Evolutionary conservation across 2,113 vertebrate species (phyloP), one percentile per base, ranked within the genome.

Genomic region (Salvelinus fontinalis): DNA sequence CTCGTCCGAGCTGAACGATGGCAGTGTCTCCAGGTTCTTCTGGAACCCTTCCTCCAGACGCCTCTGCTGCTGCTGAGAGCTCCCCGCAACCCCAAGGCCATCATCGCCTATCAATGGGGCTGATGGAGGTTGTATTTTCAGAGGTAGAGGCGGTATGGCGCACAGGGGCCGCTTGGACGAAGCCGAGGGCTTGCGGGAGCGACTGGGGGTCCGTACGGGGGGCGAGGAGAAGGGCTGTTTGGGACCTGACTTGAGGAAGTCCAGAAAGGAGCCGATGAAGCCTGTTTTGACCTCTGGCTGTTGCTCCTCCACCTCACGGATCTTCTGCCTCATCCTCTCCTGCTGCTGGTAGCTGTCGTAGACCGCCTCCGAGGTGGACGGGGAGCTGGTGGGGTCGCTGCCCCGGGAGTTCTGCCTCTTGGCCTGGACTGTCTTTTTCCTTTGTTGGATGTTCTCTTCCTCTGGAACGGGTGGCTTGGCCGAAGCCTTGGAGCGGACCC

Each of bases 271-370:
- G 65, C 95, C 98, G 6, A 99, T 97, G 86, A 99, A 99, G 76
- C 98, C 98, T 44, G 94, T 98, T 93, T 97, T 99, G 77, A 99
- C 96, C 87, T 99, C 98, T 71, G 98, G 98, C 67, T 99, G 98
- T 80, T 98, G 99, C 90, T 99, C 98, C 82, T 99, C 98, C 59
- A 99, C 97, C 87, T 99, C 98, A 83, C 95, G 95, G 74, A 99
- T 98, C 92, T 98, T 99, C 89, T 98, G 97, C 83, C 96, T 93
- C 90, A 99, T 99, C 85, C 95, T 96, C 89, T 99, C 98, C 84
- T 99, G 97, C 89, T 98, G 97, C 70, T 96, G 95, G 86, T 97
- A 97, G 79, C 93, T 90, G 74, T 99, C 97, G 0, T 94, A 95
- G 51, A 90, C 93, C 22, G 86, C 89, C 12, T 97, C 95, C 12